Percentiles rank a stretch among this genome's conserved stretches.
Conservation (phyloP, 2,888 invertebrate genomes). For the Molanna angustata region DNA sequence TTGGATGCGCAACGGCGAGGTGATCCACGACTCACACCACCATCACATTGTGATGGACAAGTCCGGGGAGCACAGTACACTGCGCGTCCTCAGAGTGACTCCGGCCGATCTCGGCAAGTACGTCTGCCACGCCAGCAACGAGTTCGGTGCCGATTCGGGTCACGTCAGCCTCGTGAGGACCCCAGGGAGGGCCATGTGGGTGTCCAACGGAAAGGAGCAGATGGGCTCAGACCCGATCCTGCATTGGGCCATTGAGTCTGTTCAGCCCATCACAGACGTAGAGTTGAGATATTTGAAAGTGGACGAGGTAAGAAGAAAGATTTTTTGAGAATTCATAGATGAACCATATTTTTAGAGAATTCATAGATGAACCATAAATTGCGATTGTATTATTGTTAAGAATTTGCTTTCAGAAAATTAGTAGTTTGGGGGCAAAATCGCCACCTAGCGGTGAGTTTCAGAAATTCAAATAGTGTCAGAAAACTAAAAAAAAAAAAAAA, state of each 20-base stretch:
- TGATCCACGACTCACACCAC: constrained; percentile 35
- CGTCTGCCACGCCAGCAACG: constrained; percentile 45
- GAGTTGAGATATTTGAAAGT: constrained; percentile 47
- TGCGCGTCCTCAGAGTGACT: constrained; percentile 36
- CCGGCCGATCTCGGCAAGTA: constrained; percentile 45
- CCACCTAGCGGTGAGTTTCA: too few relatives aligned
- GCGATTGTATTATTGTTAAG: too few relatives aligned
- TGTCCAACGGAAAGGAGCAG: constrained; percentile 25
- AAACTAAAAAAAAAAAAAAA: too few relatives aligned
- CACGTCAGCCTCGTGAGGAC: constrained; percentile 39
- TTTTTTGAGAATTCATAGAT: too few relatives aligned
- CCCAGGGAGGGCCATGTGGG: constrained; percentile 32
- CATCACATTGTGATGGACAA: constrained; percentile 34
- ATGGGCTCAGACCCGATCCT: constrained; percentile 40
- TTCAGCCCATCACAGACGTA: constrained; percentile 44
- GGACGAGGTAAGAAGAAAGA: constrained; percentile 39
- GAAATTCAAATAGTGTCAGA: too few relatives aligned
- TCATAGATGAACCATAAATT: too few relatives aligned
- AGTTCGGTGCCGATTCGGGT: constrained; percentile 38
- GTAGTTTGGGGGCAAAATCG: too few relatives aligned
- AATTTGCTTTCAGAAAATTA: too few relatives aligned
- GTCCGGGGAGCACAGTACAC: constrained; percentile 37
- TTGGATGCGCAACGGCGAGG: constrained; percentile 40
- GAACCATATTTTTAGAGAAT: too few relatives aligned
- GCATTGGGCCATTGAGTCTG: constrained; percentile 49